Conservation (phyloP, 2,888 invertebrate genomes). For the Nemotelus pantherinus region DNA sequence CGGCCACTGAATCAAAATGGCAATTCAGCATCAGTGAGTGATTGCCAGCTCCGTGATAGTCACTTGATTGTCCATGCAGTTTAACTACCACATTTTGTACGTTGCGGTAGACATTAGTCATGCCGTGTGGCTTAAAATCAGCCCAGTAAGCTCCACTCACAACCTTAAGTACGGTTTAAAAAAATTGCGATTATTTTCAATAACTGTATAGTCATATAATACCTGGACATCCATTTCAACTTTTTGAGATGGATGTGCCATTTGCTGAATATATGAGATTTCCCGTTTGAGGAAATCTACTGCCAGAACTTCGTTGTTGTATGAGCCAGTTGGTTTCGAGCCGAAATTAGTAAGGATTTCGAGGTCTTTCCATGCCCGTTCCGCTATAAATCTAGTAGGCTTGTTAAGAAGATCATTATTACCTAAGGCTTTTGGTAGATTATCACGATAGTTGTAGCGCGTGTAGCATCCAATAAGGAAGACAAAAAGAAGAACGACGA, state of each 20-base stretch:
- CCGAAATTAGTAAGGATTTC: conserved; percentile 72
- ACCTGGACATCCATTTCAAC: conserved; percentile 75
- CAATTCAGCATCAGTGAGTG: conserved; percentile 84
- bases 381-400: conserved; percentile 68
- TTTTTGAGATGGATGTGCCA: conserved; percentile 68
- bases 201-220: neutral
- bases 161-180: conserved; percentile 53
- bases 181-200: neutral
- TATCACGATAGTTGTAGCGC: conserved; percentile 55
- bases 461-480: conserved; percentile 54
- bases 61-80: conserved; percentile 69
- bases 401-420: conserved; percentile 55
- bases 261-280: conserved; percentile 66
- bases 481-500: conserved; percentile 52
- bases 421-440: conserved; percentile 55
- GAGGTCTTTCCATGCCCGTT: conserved; percentile 73
- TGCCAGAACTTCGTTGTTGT: conserved; percentile 81
- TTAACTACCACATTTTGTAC: conserved; percentile 83
- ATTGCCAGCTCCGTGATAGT: conserved; percentile 59
- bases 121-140: conserved; percentile 76
- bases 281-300: conserved; percentile 71
- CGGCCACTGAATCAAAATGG: conserved; percentile 90
- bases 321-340: conserved; percentile 76
- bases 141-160: conserved; percentile 80
- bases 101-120: conserved; percentile 84